Evolutionary conservation across 2,888 invertebrate genomes (phyloP), one percentile per base, ranked within the genome.

Genomic region (Rhagonycha fulva): DNA sequence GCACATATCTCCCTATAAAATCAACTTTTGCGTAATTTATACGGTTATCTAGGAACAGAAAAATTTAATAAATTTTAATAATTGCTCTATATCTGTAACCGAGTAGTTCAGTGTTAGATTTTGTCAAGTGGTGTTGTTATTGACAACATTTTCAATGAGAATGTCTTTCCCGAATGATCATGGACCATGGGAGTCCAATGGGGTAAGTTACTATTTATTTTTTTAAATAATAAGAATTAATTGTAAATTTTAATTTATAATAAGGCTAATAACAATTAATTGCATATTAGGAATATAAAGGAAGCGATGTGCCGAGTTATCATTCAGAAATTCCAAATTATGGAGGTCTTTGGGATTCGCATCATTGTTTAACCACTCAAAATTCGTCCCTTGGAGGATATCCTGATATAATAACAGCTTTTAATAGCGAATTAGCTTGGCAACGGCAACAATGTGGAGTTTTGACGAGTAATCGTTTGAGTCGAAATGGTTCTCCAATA

Each of bases 381-480:
- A 91, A 90, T 78, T 91, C 92, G 4, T 91, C 92, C 70, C 87
- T 91, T 71, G 88, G 89, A 9, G 90, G 90, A 30, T 94, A 94
- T 83, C 93, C 94, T 4, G 94, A 94, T 83, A 91, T 94, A 82
- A 90, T 94, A 63, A 86, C 86, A 84, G 91, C 91, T 19, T 94
- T 93, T 85, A 93, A 93, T 70, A 90, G 92, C 11, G 94, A 94
- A 86, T 86, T 91, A 82, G 88, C 90, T 26, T 91, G 91, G 91
- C 91, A 90, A 26, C 85, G 91, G 60, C 89, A 90, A 63, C 91
- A 90, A 82, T 90, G 90, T 19, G 91, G 89, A 4, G 88, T 87
- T 24, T 81, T 90, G 71, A 89, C 90, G 0, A 75, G 84, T 2
- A 87, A 84, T 75, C 84, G 86, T 32, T 75, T 86, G 47, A 81